These are phyloP conservation scores for Machimus atricapillus DNA, from an alignment of 2,888 invertebrate species.

Conservation along the genomic window DNA sequence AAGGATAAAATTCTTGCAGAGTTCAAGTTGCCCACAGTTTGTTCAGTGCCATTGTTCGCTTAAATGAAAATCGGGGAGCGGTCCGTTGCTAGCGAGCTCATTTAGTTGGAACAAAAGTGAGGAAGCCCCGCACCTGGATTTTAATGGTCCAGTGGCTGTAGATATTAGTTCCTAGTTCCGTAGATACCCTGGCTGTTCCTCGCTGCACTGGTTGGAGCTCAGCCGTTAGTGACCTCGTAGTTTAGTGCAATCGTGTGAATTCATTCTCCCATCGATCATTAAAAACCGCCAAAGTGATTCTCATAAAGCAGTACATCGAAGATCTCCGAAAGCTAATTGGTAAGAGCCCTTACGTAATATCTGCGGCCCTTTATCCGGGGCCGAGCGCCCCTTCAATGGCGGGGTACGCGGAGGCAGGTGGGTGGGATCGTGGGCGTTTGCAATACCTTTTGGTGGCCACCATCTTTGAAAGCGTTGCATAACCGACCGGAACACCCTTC, in stretches of 20 bases:
- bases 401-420: not conserved
- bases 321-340: conserved; percentile 64
- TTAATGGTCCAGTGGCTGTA: conserved; percentile 26
- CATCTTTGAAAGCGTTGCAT: conserved; percentile 27
- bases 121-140: not conserved
- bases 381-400: not conserved
- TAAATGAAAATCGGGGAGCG: conserved; percentile 27
- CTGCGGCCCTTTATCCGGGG: not conserved
- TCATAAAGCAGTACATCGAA: conserved; percentile 63
- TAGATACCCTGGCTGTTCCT: conserved; percentile 3
- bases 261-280: conserved; percentile 48
- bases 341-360: conserved; percentile 52
- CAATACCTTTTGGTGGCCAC: conserved; percentile 40
- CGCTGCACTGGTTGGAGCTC: conserved; percentile 3
- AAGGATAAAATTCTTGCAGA: conserved; percentile 2
- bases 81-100: not conserved
- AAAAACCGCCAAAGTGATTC: conserved; percentile 63
- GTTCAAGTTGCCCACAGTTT: not conserved
- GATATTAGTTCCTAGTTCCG: conserved; percentile 10
- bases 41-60: not conserved
- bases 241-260: conserved; percentile 39
- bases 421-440: not conserved
- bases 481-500: not conserved
- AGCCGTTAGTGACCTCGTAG: conserved; percentile 44
- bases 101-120: conserved; percentile 27